phyloP scores from a whole-genome alignment of 2,797 vertebrate genomes.

The Myotis pilosus region DNA sequence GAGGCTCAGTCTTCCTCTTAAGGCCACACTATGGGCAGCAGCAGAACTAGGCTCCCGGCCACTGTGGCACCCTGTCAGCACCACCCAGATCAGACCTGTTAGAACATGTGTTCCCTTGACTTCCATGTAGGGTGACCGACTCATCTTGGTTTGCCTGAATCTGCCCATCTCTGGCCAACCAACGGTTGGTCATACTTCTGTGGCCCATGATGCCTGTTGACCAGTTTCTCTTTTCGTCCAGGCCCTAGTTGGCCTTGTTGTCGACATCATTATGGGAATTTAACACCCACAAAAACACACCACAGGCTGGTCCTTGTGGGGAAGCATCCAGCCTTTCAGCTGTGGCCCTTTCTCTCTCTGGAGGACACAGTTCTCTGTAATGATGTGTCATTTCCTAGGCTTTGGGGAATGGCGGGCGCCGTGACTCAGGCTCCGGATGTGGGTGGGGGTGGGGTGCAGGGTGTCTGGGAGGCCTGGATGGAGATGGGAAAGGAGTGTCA shows the following conservation, averaged over 20 bases:
- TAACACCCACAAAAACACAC: constrained; percentile 33
- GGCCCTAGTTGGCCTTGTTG: background rate
- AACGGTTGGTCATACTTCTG: background rate
- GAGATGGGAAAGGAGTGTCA: background rate
- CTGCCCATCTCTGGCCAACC: background rate
- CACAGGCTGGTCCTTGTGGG: background rate
- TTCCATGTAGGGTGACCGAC: background rate
- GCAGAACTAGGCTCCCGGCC: background rate
- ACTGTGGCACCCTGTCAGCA: background rate
- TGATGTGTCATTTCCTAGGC: constrained; percentile 59
- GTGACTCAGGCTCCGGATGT: constrained; percentile 69
- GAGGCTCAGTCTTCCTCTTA: background rate
- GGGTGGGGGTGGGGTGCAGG: background rate
- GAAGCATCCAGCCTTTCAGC: background rate
- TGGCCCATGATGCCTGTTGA: background rate
- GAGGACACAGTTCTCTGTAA: constrained; percentile 28
- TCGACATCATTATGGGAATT: constrained; percentile 16
- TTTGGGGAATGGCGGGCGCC: background rate
- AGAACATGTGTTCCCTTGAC: background rate
- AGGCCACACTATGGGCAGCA: background rate
- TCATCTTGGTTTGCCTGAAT: background rate
- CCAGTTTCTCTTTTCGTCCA: background rate
- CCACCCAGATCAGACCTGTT: background rate
- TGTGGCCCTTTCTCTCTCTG: background rate
- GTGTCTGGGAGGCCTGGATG: background rate